phyloP scores from a whole-genome alignment of 2,113 vertebrate genomes.

The Lutjanus erythropterus region DNA sequence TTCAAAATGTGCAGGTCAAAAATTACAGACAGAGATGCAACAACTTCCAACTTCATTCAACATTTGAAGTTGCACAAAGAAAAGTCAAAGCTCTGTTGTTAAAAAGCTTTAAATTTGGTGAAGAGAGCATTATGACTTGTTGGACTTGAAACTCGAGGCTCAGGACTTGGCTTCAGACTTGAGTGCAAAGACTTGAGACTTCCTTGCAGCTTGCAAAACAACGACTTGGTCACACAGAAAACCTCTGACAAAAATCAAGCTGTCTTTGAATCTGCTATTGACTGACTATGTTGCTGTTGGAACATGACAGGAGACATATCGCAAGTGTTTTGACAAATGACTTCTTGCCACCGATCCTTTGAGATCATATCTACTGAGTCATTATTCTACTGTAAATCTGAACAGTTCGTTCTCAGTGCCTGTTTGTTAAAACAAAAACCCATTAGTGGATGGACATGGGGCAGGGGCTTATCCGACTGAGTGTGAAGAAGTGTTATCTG shows the following conservation, averaged over 20 bases:
- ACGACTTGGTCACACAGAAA: too few species aligned
- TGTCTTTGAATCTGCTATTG: neutral
- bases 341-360: slow-evolving; percentile 36
- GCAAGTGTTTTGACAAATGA: slow-evolving; percentile 10
- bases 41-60: too few species aligned
- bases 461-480: slow-evolving; percentile 11
- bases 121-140: too few species aligned
- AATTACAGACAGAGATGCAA: too few species aligned
- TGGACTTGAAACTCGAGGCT: too few species aligned
- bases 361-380: slow-evolving; percentile 44
- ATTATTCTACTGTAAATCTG: slow-evolving; percentile 30
- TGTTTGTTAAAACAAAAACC: slow-evolving; percentile 32
- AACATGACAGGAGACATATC: slow-evolving; percentile 14
- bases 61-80: too few species aligned
- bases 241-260: neutral
- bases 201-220: too few species aligned
- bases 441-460: slow-evolving; percentile 2
- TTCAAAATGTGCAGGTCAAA: too few species aligned
- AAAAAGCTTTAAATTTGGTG: too few species aligned
- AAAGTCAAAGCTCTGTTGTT: too few species aligned
- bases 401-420: slow-evolving; percentile 25
- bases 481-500: slow-evolving; percentile 60
- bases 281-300: slow-evolving; percentile 13
- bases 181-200: too few species aligned
- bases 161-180: too few species aligned